A percentile compares a stretch with the other conserved stretches of the same genome.
These are phyloP conservation scores for Sphaerophoria taeniata DNA, from an alignment of 2,888 invertebrate species.

Conservation along the genomic window DNA sequence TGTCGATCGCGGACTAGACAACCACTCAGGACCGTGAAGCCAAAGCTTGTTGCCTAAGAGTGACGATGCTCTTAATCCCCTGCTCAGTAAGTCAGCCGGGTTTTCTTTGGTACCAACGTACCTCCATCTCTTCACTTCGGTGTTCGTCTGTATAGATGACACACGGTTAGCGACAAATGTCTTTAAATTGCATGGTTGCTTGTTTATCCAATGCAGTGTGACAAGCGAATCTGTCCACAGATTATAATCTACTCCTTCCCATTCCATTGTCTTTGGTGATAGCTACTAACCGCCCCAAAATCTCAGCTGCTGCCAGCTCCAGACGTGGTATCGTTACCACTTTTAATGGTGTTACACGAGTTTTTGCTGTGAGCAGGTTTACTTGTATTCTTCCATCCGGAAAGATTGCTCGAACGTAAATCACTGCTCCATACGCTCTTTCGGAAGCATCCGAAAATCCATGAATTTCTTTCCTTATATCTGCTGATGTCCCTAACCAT, in stretches of 20 bases:
- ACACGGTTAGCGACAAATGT: slow-evolving; percentile 44
- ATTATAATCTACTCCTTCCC: neutral
- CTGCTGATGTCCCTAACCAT: slow-evolving; percentile 67
- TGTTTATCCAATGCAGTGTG: slow-evolving; percentile 34
- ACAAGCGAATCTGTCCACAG: slow-evolving; percentile 56
- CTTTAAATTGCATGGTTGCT: slow-evolving; percentile 24
- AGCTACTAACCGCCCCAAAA: neutral
- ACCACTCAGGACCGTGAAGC: slow-evolving; percentile 18
- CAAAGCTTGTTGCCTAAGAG: slow-evolving; percentile 20
- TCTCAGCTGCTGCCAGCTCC: slow-evolving; percentile 26
- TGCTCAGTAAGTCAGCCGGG: neutral
- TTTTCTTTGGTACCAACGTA: no score
- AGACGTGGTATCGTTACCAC: slow-evolving; percentile 40
- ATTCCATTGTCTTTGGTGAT: neutral
- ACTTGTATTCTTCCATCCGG: neutral
- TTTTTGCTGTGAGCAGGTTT: slow-evolving; percentile 29
- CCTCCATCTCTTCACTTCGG: no score
- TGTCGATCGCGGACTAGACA: neutral
- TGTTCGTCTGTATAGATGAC: slow-evolving; percentile 16
- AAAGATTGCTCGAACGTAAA: slow-evolving; percentile 64
- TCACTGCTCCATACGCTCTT: slow-evolving; percentile 74
- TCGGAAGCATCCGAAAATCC: slow-evolving; percentile 76
- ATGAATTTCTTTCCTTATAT: slow-evolving; percentile 68
- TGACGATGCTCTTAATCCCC: slow-evolving; percentile 20
- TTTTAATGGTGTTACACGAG: slow-evolving; percentile 32